Evolutionary conservation across 1,140 invertebrate species (phyloP).

Genomic region (Apis dorsata): DNA sequence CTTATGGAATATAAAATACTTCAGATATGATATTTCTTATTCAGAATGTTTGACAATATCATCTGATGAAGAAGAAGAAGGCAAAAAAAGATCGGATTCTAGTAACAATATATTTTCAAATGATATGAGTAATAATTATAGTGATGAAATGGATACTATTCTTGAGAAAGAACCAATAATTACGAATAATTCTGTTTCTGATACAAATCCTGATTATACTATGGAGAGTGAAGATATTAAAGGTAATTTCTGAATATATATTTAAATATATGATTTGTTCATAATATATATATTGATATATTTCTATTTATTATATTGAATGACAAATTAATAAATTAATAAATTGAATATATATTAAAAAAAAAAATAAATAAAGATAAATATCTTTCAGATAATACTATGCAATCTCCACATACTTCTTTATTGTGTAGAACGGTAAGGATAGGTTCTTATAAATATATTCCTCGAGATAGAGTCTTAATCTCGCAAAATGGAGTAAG

Average conservation of each 20-base stretch:
- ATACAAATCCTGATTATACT: constrained; percentile 40
- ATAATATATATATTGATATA: neutral
- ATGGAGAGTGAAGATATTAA: constrained; percentile 56
- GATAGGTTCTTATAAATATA: constrained; percentile 89
- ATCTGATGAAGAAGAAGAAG: constrained; percentile 77
- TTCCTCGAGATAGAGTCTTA: constrained; percentile 84
- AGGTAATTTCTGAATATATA: constrained; percentile 36
- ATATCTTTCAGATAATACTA: constrained; percentile 54
- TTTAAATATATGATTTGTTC: neutral
- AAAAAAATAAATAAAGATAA: constrained; percentile 70
- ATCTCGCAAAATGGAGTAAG: constrained; percentile 85
- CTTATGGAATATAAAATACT: neutral
- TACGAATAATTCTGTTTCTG: constrained; percentile 71
- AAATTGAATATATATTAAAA: constrained; percentile 73
- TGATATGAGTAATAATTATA: constrained; percentile 42
- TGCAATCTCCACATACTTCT: constrained; percentile 72
- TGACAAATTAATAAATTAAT: neutral
- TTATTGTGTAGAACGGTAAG: constrained; percentile 87
- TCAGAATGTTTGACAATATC: constrained; percentile 78
- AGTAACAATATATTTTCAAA: constrained; percentile 42
- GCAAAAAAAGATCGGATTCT: constrained; percentile 45
- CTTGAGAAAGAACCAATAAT: constrained; percentile 81
- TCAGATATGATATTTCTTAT: constrained; percentile 25
- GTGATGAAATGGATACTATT: constrained; percentile 70
- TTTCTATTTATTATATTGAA: neutral